Conservation (phyloP, 2,888 invertebrate genomes). For the Macropis europaea region DNA sequence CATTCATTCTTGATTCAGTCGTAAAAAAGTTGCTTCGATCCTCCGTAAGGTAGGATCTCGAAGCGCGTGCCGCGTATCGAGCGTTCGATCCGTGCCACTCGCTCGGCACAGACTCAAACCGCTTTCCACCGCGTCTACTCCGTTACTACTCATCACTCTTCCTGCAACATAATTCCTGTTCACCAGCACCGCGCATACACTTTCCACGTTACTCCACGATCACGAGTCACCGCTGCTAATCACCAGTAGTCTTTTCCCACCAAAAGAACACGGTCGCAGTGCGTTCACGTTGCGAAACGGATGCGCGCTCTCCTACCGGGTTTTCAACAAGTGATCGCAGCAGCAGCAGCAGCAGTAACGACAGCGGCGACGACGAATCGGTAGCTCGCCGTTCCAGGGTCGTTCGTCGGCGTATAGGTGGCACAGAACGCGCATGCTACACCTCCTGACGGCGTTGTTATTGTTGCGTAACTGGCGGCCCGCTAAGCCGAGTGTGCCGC, state of each 20-base stretch:
- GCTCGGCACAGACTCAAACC: constrained; percentile 28
- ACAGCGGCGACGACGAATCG: constrained; percentile 37
- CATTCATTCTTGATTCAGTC: constrained; percentile 11
- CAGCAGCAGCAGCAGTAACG: constrained; percentile 26
- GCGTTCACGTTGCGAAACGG: constrained; percentile 15
- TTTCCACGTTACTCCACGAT: constrained; percentile 32
- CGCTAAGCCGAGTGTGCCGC: constrained; percentile 51
- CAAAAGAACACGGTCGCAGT: neutral
- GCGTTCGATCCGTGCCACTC: constrained; percentile 39
- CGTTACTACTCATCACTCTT: constrained; percentile 42
- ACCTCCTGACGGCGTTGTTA: constrained; percentile 66
- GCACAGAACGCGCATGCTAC: constrained; percentile 61
- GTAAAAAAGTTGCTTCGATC: constrained; percentile 10
- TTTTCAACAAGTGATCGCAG: constrained; percentile 62
- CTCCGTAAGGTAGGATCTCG: constrained; percentile 18
- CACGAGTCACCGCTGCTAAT: neutral
- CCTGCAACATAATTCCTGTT: constrained; percentile 32
- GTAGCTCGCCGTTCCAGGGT: constrained; percentile 51
- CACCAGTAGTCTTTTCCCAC: constrained; percentile 6
- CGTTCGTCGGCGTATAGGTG: constrained; percentile 57
- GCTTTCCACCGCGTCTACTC: constrained; percentile 26
- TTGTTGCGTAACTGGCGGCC: constrained; percentile 72
- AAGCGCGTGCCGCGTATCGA: constrained; percentile 34
- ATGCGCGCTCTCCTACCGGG: constrained; percentile 31
- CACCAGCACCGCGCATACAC: constrained; percentile 24